A percentile compares a stretch with the other conserved stretches of the same genome.
Evolutionary conservation across 2,797 vertebrate genomes (phyloP).

Genomic region (Acridotheres tristis): DNA sequence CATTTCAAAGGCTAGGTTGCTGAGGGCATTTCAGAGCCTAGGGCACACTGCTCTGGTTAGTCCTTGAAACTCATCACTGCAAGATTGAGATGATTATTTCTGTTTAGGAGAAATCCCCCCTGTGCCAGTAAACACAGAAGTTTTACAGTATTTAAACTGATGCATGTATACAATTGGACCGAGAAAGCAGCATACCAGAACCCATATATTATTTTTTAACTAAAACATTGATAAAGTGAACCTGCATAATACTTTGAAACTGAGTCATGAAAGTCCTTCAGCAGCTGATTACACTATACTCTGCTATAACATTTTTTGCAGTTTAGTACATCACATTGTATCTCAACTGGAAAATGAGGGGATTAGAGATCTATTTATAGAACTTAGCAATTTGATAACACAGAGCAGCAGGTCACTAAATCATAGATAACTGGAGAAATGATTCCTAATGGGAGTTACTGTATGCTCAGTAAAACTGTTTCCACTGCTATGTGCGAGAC

Average conservation of each 20-base stretch:
- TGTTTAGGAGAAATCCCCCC: background rate
- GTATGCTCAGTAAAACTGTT: background rate
- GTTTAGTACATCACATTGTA: constrained; percentile 39
- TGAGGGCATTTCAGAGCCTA: background rate
- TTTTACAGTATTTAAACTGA: background rate
- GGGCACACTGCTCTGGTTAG: background rate
- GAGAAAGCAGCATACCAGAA: constrained; percentile 13
- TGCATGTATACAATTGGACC: background rate
- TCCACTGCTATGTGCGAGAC: background rate
- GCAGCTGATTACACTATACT: constrained; percentile 17
- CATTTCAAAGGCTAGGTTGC: background rate
- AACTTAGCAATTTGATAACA: constrained; percentile 37
- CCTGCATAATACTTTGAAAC: background rate
- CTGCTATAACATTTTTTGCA: background rate
- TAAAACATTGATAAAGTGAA: background rate
- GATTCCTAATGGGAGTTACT: background rate
- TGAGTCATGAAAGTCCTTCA: background rate
- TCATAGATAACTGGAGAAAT: background rate
- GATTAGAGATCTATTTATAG: constrained; percentile 49
- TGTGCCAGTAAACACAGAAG: background rate
- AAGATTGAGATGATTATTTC: background rate
- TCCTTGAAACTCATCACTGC: background rate
- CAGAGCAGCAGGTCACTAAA: constrained; percentile 9
- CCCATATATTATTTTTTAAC: background rate
- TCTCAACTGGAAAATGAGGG: constrained; percentile 21